Evolutionary conservation across 2,113 vertebrate genomes (phyloP), one percentile per base, ranked within the genome.

Genomic region (Oreochromis aureus): DNA sequence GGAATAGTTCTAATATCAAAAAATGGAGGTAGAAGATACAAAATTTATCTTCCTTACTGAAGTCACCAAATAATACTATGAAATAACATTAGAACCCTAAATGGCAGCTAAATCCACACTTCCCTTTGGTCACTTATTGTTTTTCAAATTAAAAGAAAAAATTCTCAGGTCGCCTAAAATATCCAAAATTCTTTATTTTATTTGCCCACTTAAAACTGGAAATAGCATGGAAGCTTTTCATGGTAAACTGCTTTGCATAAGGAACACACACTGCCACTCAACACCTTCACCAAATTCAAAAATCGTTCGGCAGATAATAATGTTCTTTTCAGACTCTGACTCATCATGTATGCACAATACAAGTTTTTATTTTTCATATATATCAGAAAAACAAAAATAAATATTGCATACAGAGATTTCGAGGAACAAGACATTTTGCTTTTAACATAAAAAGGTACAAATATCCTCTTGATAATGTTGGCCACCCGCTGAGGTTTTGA

Each of bases 401-500:
- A 84, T 13, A 9, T 32, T 24, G 6, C 44, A 61, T 22, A 48
- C 27, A 56, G 36, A 30, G 6, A 6, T 8, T 32, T 5, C 13
- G 19, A 12, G 18, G 11, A 32, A 36, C 53, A 55, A 78, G 6
- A 78, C 34, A 61, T 81, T 46, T 53, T 84, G 7, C 53, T 82
- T 81, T 58, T 13, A 12, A 83, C 83, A 61, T 86, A 56, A 71
- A 87, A 30, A 56, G 46, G 10, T 85, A 34, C 19, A 73, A 22
- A 81, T 32, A 71, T 78, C 19, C 55, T 2, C 8, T 34, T 53
- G 80, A 80, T 73, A 56, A 22, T 4, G n/a, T 13, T 54, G 58
- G 58, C 80, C 82, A 15, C 80, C 81, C 5, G 9, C 79, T 81
- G 85, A 83, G 85, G 46, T 86, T 89, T 86, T 91, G 66, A 86